phyloP scores from a whole-genome alignment of 2,888 invertebrate genomes.

The Odontothrips loti region DNA sequence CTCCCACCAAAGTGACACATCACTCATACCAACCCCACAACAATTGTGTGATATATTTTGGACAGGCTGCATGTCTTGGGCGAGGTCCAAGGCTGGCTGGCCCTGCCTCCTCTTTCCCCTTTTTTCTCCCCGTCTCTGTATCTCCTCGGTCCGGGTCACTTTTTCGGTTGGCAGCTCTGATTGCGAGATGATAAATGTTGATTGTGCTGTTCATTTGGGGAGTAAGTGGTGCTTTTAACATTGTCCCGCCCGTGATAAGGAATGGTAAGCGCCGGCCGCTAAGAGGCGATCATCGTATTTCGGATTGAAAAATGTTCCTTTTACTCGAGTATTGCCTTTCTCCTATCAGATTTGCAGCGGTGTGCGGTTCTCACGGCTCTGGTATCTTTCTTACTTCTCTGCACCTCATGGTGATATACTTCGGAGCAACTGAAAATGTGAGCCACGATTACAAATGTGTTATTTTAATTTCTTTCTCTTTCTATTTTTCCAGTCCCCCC shows the following conservation, averaged over 20 bases:
- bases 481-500: too few relatives aligned
- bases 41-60: neutral
- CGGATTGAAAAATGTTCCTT: neutral
- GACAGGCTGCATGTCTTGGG: neutral
- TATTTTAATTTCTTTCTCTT: too few relatives aligned
- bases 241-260: neutral
- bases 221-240: constrained; percentile 11
- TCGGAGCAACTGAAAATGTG: too few relatives aligned
- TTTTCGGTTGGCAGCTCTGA: neutral
- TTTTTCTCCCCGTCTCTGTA: neutral
- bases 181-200: neutral
- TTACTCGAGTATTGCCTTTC: too few relatives aligned
- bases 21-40: constrained; percentile 1
- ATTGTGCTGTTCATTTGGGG: neutral
- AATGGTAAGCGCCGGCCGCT: neutral
- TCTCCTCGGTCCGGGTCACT: too few relatives aligned
- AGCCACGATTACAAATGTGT: too few relatives aligned
- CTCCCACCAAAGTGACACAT: neutral
- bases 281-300: neutral
- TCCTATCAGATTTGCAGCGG: too few relatives aligned
- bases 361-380: too few relatives aligned
- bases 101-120: neutral
- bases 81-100: neutral
- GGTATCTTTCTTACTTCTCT: too few relatives aligned
- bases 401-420: too few relatives aligned